phyloP scores from a whole-genome alignment of 2,888 invertebrate species.

The Cyaniris semiargus region DNA sequence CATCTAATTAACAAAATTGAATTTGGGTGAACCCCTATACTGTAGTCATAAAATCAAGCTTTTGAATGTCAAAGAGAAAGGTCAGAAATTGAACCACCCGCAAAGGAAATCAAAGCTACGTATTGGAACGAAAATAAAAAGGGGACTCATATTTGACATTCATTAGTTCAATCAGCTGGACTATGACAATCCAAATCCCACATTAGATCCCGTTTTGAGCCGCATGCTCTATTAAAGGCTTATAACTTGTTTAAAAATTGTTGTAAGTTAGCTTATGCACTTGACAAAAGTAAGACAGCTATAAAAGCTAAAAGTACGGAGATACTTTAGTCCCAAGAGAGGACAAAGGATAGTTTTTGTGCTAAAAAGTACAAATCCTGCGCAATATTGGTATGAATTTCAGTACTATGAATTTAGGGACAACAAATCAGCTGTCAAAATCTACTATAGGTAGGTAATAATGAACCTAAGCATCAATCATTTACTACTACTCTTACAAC shows the following conservation, averaged over 20 bases:
- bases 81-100: neutral
- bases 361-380: too few species aligned
- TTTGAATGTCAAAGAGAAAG: constrained; percentile 10
- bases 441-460: too few species aligned
- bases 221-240: neutral
- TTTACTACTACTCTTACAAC: too few species aligned
- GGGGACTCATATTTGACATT: constrained; percentile 17
- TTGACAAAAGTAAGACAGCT: neutral
- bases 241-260: neutral
- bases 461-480: too few species aligned
- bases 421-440: too few species aligned
- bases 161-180: constrained; percentile 8
- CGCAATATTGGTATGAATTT: too few species aligned
- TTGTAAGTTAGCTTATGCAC: neutral
- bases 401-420: too few species aligned
- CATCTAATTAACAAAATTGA: neutral
- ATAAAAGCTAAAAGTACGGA: neutral
- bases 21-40: neutral
- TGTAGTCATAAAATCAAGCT: neutral
- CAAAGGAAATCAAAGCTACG: neutral
- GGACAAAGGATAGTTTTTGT: too few species aligned
- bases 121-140: neutral
- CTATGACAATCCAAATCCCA: neutral
- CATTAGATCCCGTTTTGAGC: neutral
- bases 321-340: too few species aligned